Conservation (phyloP, 2,797 vertebrate genomes). For the Gadopsis bispinosus region DNA sequence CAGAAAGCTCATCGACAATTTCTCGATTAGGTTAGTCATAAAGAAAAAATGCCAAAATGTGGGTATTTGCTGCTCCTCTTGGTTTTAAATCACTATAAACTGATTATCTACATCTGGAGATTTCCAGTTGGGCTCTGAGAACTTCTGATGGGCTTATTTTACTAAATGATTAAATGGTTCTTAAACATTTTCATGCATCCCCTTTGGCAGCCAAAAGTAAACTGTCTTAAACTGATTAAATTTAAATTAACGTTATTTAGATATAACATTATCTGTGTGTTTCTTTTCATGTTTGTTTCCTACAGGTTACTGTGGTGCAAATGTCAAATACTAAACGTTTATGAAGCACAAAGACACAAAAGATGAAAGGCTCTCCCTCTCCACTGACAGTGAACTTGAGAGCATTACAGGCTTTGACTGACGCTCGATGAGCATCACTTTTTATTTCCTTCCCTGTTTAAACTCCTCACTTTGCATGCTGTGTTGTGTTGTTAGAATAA, state of each 20-base stretch:
- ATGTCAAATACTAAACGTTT: neutral
- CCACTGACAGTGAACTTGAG: neutral
- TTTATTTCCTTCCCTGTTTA: neutral
- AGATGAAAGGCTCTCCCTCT: neutral
- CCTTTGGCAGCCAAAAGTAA: neutral
- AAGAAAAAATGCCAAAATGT: neutral
- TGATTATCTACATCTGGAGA: neutral
- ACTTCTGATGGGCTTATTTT: no score
- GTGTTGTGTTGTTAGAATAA: neutral
- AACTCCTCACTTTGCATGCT: neutral
- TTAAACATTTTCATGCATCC: neutral
- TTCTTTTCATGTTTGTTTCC: neutral
- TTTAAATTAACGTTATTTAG: neutral
- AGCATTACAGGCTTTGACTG: slow-evolving; percentile 2
- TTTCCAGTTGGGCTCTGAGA: no score
- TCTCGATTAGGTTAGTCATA: neutral
- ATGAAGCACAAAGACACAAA: neutral
- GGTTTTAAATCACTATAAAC: neutral
- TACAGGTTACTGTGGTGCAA: neutral
- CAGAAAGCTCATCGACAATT: neutral
- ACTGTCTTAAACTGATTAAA: neutral
- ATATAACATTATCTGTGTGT: neutral
- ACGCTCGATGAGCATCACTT: neutral
- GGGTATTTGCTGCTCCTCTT: neutral
- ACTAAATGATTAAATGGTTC: no score